A percentile compares a stretch with the other conserved stretches of the same genome.
phyloP scores from a whole-genome alignment of 1,140 invertebrate genomes.

The Drosophila sp. region DNA sequence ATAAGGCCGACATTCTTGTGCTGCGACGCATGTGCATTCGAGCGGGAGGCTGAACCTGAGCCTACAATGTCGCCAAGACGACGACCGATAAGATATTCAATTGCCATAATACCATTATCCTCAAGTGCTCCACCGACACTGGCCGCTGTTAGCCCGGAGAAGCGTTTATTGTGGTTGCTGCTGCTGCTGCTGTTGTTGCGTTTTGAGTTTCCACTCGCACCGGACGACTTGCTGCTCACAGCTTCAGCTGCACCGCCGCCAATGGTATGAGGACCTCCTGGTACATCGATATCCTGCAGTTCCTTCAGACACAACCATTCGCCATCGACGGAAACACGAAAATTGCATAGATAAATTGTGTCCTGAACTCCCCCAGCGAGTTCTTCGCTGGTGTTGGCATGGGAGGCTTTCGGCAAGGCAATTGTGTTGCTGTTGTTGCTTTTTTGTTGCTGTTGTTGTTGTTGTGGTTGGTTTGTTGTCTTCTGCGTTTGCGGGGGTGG shows the following conservation, averaged over 20 bases:
- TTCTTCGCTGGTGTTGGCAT: conserved; percentile 84
- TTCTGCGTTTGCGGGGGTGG: conserved; percentile 51
- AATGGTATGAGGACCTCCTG: conserved; percentile 66
- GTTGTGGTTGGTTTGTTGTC: conserved; percentile 33
- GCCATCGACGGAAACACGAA: conserved; percentile 97
- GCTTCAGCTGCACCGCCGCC: conserved; percentile 41
- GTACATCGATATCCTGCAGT: conserved; percentile 93
- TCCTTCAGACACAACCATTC: conserved; percentile 99
- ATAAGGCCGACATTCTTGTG: conserved; percentile 79
- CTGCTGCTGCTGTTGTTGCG: conserved; percentile 32
- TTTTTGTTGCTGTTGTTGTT: conserved; percentile 37
- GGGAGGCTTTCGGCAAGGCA: conserved; percentile 70
- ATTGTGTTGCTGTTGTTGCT: conserved; percentile 63
- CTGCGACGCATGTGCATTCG: conserved; percentile 53
- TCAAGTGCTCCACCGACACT: conserved; percentile 54
- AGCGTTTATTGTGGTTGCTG: conserved; percentile 71
- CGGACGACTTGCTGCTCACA: conserved; percentile 1
- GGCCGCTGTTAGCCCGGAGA: conserved; percentile 60
- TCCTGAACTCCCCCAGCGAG: conserved; percentile 95
- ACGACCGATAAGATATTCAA: conserved; percentile 82
- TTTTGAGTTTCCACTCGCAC: conserved; percentile 10
- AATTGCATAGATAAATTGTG: conserved; percentile 98
- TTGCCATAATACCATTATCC: conserved; percentile 83
- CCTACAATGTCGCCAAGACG: conserved; percentile 77
- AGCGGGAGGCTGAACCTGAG: conserved; percentile 68